Conservation (phyloP, 2,797 vertebrate genomes). For the Todus mexicanus region DNA sequence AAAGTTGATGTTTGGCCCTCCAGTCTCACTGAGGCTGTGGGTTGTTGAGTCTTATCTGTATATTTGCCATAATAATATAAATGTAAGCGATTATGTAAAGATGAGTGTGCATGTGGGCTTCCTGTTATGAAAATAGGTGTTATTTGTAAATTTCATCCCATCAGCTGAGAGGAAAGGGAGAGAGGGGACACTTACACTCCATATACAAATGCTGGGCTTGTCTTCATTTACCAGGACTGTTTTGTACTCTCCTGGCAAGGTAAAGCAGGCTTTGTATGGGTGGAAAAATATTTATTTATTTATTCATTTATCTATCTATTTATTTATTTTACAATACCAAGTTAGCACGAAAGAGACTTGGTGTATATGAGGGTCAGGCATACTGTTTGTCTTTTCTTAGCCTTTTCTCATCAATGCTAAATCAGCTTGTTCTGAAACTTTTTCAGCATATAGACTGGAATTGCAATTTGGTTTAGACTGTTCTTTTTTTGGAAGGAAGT, state of each 20-base stretch:
- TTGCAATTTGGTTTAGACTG: not conserved
- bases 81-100: not conserved
- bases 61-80: not conserved
- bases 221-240: not conserved
- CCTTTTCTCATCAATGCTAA: not conserved
- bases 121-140: not conserved
- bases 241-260: not conserved
- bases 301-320: too few relatives aligned
- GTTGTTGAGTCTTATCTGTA: not conserved
- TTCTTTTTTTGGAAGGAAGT: not conserved
- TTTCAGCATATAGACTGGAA: not conserved
- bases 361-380: not conserved
- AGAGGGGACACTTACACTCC: not conserved
- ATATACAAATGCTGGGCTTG: not conserved
- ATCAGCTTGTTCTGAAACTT: not conserved
- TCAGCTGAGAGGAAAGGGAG: not conserved
- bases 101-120: not conserved
- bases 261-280: not conserved
- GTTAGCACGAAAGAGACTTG: not conserved
- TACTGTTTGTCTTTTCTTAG: not conserved
- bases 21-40: not conserved
- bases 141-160: not conserved
- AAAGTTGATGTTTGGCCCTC: not conserved
- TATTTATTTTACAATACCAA: not conserved
- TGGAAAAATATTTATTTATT: not conserved